These are phyloP conservation scores for Agrochola lychnidis DNA, from an alignment of 2,888 invertebrate genomes.

Conservation along the genomic window DNA sequence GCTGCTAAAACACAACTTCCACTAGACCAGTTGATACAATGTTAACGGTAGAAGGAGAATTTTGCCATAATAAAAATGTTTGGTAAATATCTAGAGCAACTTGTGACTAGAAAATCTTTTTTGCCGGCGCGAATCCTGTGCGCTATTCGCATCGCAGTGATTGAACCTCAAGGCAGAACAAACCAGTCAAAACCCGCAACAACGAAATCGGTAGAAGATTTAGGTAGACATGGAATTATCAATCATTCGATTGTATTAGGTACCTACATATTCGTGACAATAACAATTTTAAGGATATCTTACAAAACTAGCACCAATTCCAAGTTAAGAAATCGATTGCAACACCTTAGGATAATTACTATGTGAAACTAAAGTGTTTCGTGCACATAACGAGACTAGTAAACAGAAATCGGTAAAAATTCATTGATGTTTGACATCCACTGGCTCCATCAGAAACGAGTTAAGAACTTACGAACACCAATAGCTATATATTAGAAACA, in stretches of 20 bases:
- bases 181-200: background rate
- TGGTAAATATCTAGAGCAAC: background rate
- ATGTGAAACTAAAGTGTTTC: slow-evolving; percentile 19
- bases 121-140: background rate
- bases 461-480: slow-evolving; percentile 11
- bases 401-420: slow-evolving; percentile 2
- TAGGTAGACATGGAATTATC: background rate
- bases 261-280: background rate
- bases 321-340: slow-evolving; percentile 25
- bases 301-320: slow-evolving; percentile 18
- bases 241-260: background rate
- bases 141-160: background rate
- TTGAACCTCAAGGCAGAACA: slow-evolving; percentile 1
- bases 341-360: slow-evolving; percentile 28
- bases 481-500: slow-evolving; percentile 14
- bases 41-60: background rate
- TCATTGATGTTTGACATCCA: slow-evolving; percentile 46
- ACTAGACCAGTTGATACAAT: slow-evolving; percentile 15
- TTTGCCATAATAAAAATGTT: slow-evolving; percentile 5
- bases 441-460: slow-evolving; percentile 46
- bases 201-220: background rate
- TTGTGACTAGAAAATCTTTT: background rate
- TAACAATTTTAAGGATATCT: slow-evolving; percentile 12
- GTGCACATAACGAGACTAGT: slow-evolving; percentile 1
- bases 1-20: slow-evolving; percentile 4